phyloP scores from a whole-genome alignment of 2,888 invertebrate genomes.

The Myopa tessellatipennis region DNA sequence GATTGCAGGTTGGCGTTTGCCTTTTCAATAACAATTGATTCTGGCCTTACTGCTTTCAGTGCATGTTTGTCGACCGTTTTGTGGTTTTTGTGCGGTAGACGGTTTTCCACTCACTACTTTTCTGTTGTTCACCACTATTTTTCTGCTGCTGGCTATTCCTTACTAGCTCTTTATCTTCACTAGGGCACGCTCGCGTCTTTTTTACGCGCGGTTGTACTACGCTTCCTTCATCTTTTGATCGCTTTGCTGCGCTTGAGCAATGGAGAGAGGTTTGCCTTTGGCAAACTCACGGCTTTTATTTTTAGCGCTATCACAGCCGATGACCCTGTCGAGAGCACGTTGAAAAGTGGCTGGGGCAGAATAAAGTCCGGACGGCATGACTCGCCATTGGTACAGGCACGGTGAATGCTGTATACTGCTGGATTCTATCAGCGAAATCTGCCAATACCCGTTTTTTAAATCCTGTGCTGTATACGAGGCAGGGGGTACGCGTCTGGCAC shows the following conservation, averaged over 20 bases:
- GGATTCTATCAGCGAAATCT: too few relatives aligned
- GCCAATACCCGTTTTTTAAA: too few relatives aligned
- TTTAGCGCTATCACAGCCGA: background rate
- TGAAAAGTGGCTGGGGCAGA: too few relatives aligned
- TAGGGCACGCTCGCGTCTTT: background rate
- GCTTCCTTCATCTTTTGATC: background rate
- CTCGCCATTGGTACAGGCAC: too few relatives aligned
- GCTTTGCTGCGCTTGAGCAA: background rate
- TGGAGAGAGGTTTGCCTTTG: background rate
- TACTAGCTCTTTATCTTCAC: background rate
- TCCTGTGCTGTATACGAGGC: too few relatives aligned
- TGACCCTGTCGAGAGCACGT: too few relatives aligned
- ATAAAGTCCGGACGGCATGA: too few relatives aligned
- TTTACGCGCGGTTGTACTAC: background rate
- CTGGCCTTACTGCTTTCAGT: background rate
- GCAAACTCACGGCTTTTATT: background rate
- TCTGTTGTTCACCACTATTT: background rate
- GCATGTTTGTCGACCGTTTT: background rate
- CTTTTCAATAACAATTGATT: background rate
- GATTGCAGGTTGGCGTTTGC: background rate
- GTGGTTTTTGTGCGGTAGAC: background rate
- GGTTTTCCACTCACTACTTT: background rate
- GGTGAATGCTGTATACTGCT: too few relatives aligned
- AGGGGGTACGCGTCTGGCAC: too few relatives aligned
- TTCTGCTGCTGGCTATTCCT: background rate